Evolutionary conservation across 2,797 vertebrate species (phyloP).

Genomic region (Macropus fuliginosus): DNA sequence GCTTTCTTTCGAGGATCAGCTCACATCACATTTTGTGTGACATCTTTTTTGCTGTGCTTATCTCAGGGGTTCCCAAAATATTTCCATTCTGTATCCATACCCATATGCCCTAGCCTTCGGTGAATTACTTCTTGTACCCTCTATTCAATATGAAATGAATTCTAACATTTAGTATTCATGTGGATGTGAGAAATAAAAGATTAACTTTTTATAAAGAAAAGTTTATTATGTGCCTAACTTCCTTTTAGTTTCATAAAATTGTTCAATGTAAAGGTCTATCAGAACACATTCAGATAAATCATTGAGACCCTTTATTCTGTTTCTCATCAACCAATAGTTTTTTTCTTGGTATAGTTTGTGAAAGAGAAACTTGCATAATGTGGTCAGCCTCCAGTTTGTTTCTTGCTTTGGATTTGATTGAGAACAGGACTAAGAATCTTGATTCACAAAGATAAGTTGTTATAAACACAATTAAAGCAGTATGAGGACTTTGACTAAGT

Average conservation of each 20-base stretch:
- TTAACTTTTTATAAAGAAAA: neutral
- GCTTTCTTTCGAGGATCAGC: neutral
- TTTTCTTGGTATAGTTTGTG: neutral
- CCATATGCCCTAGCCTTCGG: neutral
- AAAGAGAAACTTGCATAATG: neutral
- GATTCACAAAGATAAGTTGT: slow-evolving; percentile 1
- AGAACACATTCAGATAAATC: neutral
- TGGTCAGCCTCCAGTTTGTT: neutral
- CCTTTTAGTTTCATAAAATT: slow-evolving; percentile 30
- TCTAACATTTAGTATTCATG: neutral
- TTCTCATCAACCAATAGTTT: neutral
- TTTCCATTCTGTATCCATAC: neutral
- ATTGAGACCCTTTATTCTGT: neutral
- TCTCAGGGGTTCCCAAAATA: neutral
- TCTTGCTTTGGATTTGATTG: neutral
- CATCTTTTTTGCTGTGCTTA: neutral
- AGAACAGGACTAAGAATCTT: neutral
- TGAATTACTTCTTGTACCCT: neutral
- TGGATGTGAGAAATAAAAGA: neutral
- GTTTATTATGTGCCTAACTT: neutral
- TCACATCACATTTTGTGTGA: neutral
- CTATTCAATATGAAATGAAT: neutral
- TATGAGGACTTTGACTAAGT: neutral
- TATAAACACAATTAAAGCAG: neutral
- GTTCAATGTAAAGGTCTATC: slow-evolving; percentile 3